Conservation (phyloP, 1,140 invertebrate species). For the Nebria ingens region DNA sequence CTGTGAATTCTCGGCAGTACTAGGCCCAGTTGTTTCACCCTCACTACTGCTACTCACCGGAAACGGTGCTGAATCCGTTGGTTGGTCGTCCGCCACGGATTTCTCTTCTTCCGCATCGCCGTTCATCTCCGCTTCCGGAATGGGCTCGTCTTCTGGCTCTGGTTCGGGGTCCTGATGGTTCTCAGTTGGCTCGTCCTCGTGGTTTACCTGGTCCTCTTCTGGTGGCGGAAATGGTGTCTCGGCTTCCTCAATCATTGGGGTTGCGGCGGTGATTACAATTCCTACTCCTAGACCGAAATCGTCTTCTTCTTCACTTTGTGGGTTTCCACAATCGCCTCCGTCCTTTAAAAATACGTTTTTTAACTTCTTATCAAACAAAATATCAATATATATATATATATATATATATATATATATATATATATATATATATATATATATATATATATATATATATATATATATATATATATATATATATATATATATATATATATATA, state of each 20-base stretch:
- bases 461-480: too few species aligned
- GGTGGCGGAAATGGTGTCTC: constrained; percentile 54
- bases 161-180: constrained; percentile 13
- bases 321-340: constrained; percentile 13
- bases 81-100: constrained; percentile 35
- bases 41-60: constrained; percentile 48
- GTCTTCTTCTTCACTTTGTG: constrained; percentile 16
- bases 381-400: too few species aligned
- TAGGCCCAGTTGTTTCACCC: constrained; percentile 47
- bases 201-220: constrained; percentile 37
- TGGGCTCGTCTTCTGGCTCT: constrained; percentile 14
- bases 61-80: constrained; percentile 43
- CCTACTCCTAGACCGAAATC: constrained; percentile 58
- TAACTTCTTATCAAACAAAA: too few species aligned
- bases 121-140: constrained; percentile 21
- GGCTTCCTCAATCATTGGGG: constrained; percentile 72
- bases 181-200: constrained; percentile 25
- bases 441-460: too few species aligned
- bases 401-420: too few species aligned
- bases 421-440: too few species aligned
- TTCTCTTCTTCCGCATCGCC: constrained; percentile 25
- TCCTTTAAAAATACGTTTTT: too few species aligned
- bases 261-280: constrained; percentile 80
- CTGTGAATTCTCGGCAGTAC: constrained; percentile 49
- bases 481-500: too few species aligned